Evolutionary conservation across 2,797 vertebrate species (phyloP), one percentile per base, ranked within the genome.

Genomic region (Ciconia nigra): DNA sequence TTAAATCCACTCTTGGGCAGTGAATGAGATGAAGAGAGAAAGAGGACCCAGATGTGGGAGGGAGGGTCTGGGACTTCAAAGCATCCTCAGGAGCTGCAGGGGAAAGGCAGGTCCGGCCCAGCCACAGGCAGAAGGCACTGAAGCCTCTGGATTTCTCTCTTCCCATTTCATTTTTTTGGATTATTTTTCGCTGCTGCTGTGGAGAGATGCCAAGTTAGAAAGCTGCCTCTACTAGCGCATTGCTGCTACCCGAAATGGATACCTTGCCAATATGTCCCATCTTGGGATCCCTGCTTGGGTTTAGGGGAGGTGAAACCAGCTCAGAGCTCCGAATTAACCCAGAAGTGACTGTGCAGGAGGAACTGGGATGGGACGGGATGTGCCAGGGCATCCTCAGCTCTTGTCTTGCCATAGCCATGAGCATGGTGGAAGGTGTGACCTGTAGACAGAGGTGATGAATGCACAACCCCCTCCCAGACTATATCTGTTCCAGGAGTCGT

Each of bases 371-470:
- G 35, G 33, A 24, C 85, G 16, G 66, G 80, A 84, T 0, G 0
- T 59, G 33, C 41, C n/a, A 51, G 31, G 13, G 22, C 51, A 52
- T 24, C 47, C 44, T 77, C 37, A 83, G 25, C 21, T 55, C 52
- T 63, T 1, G 1, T 13, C 44, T 41, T 76, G n/a, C 41, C 15
- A 11, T 6, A 52, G 47, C 29, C 35, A 1, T 12, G 52, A 62
- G 29, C 0, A 0, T 6, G 2, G 24, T 25, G 33, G 35, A 52
- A 42, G 39, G 41, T 1, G 3, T 0, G 0, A 76, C 46, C 46
- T 73, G 33, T 12, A 66, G 58, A 37, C 29, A 84, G 66, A 61
- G 19, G 24, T 52, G 70, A 46, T 79, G 55, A 65, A 87, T 19
- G 25, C 31, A 46, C 35, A 85, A 15, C 44, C 22, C 31, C n/a